Evolutionary conservation across 1,140 invertebrate species (phyloP), one percentile per base, ranked within the genome.

Genomic region (Hesperophylax magnus): DNA sequence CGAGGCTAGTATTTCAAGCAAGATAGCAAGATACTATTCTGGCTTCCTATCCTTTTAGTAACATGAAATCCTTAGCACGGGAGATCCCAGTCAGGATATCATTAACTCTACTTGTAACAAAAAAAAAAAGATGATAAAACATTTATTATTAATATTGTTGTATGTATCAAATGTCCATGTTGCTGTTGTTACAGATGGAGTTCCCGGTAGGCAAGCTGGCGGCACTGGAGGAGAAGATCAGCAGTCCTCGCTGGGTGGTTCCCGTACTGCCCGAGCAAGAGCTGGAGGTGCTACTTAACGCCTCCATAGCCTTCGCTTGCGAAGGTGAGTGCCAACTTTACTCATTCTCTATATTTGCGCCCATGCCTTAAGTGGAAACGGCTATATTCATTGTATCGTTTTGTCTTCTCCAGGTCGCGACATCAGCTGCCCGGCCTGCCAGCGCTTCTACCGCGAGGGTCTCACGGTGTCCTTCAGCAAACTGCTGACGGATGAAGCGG

Each of bases 401-500:
- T 39, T 5, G 39, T 47, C 5, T 2, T 5, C 27, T 74, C 15
- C 85, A 97, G 96, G 95, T 87, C 90, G 96, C 87, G 98, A 99
- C 92, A 93, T 94, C 80, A 93, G 95, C 86, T 96, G 96, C 87
- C 94, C 97, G 90, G 93, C 95, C 77, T 99, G 98, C 89, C 97
- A 98, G 87, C 92, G 97, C 85, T 99, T 99, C 92, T 98, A 98
- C 90, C 93, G 96, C 85, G 97, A 99, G 88, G 97, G 97, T 20
- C 91, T 99, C 63, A 97, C 96, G 81, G 94, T 97, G 82, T 98
- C 97, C 63, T 99, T 99, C 90, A 97, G 96, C 18, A 98, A 99
- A 91, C 98, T 99, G 87, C 92, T 99, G 85, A 98, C 98, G n/a
- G 98, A 99, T 90, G 98, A 99, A 88, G 98, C 98, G 65, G 98